These are phyloP conservation scores for Bellardia bayeri DNA, from an alignment of 2,888 invertebrate species.

Conservation along the genomic window DNA sequence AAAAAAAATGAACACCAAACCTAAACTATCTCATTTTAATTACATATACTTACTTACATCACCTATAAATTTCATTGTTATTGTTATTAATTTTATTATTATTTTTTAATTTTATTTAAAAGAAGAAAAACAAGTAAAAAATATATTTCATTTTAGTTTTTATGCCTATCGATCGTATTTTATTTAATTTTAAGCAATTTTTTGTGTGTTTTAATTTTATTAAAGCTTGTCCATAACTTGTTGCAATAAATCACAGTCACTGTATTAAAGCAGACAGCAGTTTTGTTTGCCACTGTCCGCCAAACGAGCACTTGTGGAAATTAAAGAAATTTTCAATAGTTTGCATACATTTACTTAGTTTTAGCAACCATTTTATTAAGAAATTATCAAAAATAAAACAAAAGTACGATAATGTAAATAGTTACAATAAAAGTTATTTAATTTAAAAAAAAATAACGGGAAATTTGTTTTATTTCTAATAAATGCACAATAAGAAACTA, in stretches of 20 bases:
- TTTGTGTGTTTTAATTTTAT: conserved; percentile 41
- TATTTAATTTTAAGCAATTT: conserved; percentile 45
- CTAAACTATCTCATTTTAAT: conserved; percentile 49
- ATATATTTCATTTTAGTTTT: conserved; percentile 42
- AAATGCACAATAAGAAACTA: not conserved
- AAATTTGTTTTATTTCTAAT: not conserved
- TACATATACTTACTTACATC: not conserved
- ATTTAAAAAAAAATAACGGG: not conserved
- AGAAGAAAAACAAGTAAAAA: not conserved
- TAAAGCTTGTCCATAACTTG: conserved; percentile 20
- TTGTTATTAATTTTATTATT: conserved; percentile 67
- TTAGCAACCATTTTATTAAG: not conserved
- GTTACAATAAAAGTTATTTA: conserved; percentile 46
- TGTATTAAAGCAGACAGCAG: not conserved
- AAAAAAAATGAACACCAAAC: conserved; percentile 33
- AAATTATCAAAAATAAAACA: not conserved
- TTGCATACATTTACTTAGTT: not conserved
- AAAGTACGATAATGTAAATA: conserved; percentile 44
- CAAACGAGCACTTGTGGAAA: not conserved
- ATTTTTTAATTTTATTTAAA: conserved; percentile 36
- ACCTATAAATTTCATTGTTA: conserved; percentile 50
- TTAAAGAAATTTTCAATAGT: not conserved
- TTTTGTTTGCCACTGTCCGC: not conserved
- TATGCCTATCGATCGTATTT: conserved; percentile 36
- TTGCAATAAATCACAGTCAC: conserved; percentile 21